Evolutionary conservation across 2,113 vertebrate species (phyloP), one percentile per base, ranked within the genome.

Genomic region (Percopsis transmontana): DNA sequence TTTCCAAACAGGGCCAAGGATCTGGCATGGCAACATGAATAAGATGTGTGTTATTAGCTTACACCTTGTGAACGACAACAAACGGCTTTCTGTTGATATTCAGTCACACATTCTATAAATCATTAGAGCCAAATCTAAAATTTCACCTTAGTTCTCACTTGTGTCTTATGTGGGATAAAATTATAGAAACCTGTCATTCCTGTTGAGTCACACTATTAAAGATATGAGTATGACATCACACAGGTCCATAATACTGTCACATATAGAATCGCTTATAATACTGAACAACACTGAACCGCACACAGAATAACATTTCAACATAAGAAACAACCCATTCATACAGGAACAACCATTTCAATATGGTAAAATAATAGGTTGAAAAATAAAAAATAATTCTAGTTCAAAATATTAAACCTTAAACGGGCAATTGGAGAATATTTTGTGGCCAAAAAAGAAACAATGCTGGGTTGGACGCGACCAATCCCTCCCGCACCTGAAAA

Each of bases 261-360:
- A 75, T 77, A 38, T 5, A n/a, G n/a, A n/a, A 68, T 33, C 12
- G 1, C 68, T 72, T 62, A 58, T 78, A 90, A 94, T 85, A 88
- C 87, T 73, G 65, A 83, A 60, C 27, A 72, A 72, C 61, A 76
- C 27, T 63, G 58, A 72, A 72, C 76, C 6, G 20, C 69, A 70
- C 72, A 69, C 65, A 71, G 21, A 40, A 58, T 80, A 87, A 80
- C 76, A 57, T 73, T 79, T 86, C 87, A 75, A 74, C 88, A 82
- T 71, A 83, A 80, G 61, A 58, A 58, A 80, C 92, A 91, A 92
- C 93, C 93, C 92, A 62, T 85, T 91, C 88, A 90, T 90, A 92
- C 89, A 93, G 93, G 90, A 91, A 90, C 68, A 83, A 75, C 64
- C 47, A 62, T 47, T 53, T 80, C 53, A 62, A 64, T 50, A 18